These are phyloP conservation scores for Pangasius sanitwongsei DNA, from an alignment of 2,797 vertebrate species.

Conservation along the genomic window DNA sequence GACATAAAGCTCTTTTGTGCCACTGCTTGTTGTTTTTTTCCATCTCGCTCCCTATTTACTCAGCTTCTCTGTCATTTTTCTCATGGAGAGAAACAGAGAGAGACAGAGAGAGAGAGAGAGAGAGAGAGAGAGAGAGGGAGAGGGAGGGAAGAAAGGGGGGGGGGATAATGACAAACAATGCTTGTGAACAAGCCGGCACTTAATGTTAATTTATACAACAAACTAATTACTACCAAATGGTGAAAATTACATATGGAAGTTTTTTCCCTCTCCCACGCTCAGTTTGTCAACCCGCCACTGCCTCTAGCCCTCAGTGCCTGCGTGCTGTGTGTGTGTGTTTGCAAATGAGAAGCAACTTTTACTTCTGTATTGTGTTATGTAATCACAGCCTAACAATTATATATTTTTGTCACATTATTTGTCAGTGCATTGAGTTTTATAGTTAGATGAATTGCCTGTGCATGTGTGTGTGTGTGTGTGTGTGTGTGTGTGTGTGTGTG, in stretches of 20 bases:
- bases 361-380: background rate
- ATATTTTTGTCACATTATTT: slow-evolving; percentile 13
- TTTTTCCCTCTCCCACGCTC: slow-evolving; percentile 85
- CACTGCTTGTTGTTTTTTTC: slow-evolving; percentile 10
- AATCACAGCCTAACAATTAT: slow-evolving; percentile 2
- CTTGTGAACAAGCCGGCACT: slow-evolving; percentile 85
- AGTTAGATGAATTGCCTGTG: slow-evolving; percentile 52
- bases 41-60: background rate
- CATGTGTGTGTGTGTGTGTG: slow-evolving; percentile 60
- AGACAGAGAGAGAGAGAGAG: slow-evolving; percentile 2
- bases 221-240: slow-evolving; percentile 97
- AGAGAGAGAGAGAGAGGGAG: background rate
- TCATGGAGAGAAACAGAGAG: background rate
- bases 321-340: slow-evolving; percentile 56
- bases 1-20: background rate
- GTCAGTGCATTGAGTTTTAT: background rate
- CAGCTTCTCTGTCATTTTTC: background rate
- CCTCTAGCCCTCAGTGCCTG: slow-evolving; percentile 68
- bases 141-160: background rate
- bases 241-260: slow-evolving; percentile 91
- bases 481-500: slow-evolving; percentile 55
- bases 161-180: slow-evolving; percentile 86
- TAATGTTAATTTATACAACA: slow-evolving; percentile 99
- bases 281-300: slow-evolving; percentile 76
- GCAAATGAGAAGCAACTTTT: slow-evolving; percentile 11